Evolutionary conservation across 2,797 vertebrate species (phyloP), one percentile per base, ranked within the genome.

Genomic region (Nannoperca australis): DNA sequence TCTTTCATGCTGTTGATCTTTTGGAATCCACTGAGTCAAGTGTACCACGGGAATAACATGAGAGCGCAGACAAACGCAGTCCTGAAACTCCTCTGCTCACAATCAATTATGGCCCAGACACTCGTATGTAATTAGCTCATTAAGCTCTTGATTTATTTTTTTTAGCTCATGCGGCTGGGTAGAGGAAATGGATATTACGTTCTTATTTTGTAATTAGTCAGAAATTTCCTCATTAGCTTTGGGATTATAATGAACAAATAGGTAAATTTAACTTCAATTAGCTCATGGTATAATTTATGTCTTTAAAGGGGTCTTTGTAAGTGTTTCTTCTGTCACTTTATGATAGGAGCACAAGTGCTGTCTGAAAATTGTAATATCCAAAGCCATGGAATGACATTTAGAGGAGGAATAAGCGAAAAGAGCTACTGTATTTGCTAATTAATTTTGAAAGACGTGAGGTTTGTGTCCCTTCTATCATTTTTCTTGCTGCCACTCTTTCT

Each of bases 101-200:
- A 93, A 94, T 95, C 94, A 93, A 94, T 95, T 94, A 94, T 68
- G 72, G 63, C 87, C 81, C 83, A 89, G 92, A 93, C 92, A 84
- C 88, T 93, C 89, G 82, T 78, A 84, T 93, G 92, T 95, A 95
- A 95, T 95, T 94, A 93, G 93, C 92, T 94, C 92, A 93, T 95
- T 93, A 91, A 88, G 83, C 83, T 84, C 83, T 71, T 88, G 83
- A 86, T 92, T 94, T 89, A 87, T 94, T 93, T 91, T 82, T 85
- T 88, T 76, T 81, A 79, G 76, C 72, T 74, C 74, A 58, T 85
- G 70, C 88, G 79, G 81, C 89, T 81, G 64, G 88, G 85, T 79
- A 79, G 64, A 90, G 76, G 85, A 91, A 92, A 91, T 90, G 86
- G 85, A 92, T 92, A 94, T 94, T 84, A 91, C 90, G 88, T 91